A percentile compares a stretch with the other conserved stretches of the same genome.
These are phyloP conservation scores for Falco cherrug DNA, from an alignment of 2,797 vertebrate genomes.

Conservation along the genomic window DNA sequence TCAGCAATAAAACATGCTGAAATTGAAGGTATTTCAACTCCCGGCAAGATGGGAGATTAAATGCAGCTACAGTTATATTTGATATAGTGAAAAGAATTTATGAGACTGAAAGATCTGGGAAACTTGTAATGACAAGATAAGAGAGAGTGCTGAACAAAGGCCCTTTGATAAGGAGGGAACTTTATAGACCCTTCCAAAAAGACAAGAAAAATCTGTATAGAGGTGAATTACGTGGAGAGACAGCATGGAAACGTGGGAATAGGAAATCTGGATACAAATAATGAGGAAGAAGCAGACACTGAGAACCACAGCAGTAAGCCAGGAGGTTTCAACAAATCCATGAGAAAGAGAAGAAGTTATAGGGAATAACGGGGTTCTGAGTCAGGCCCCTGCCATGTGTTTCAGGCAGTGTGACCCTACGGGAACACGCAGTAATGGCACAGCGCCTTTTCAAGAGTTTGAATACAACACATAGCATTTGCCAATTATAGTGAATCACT, in stretches of 20 bases:
- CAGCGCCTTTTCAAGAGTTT: not conserved
- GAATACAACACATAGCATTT: not conserved
- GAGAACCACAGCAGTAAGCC: not conserved
- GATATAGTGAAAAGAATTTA: not conserved
- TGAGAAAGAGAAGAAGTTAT: not conserved
- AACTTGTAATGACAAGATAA: not conserved
- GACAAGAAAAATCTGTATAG: not conserved
- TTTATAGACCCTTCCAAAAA: not conserved
- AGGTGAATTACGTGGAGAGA: not conserved
- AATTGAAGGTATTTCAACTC: not conserved
- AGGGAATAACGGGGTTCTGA: not conserved
- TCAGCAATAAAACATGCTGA: not conserved
- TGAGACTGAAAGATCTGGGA: not conserved
- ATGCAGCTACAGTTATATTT: not conserved
- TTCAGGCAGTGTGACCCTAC: not conserved
- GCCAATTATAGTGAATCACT: not conserved
- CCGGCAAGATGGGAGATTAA: not conserved
- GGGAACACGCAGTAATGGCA: accelerated
- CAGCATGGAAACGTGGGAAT: not conserved
- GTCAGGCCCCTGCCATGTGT: accelerated
- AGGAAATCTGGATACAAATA: not conserved
- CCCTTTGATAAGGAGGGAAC: not conserved
- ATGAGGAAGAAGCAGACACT: not conserved
- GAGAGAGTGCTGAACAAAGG: not conserved
- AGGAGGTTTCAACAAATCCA: not conserved